Base-by-base conservation (phyloP, 2,888 invertebrate genomes). In the Spodoptera picta region DNA sequence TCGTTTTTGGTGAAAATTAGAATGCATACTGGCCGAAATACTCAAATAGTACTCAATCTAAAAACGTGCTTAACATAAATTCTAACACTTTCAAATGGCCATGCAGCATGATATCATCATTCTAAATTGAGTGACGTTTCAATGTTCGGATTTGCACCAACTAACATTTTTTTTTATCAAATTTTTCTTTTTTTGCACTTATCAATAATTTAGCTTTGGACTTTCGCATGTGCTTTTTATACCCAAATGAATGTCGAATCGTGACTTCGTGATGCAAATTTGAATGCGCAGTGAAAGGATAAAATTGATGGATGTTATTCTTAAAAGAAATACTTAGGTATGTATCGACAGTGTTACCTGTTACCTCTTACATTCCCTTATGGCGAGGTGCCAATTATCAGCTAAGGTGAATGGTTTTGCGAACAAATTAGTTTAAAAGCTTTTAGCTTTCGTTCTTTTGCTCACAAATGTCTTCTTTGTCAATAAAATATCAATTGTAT, bases 241-340 rank as follows among this genome's bases (percentile, higher is more conserved):
- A 36, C 6, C 14, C 7, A 56, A 31, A 49, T 12, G 14, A 9
- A 46, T n/a, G n/a, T 9, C 7, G 36, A 36, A 9, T 44, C 24
- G 45, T 49, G 43, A 46, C 6, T 43, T 19, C 3, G 48, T 59
- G 53, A 47, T 42, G 49, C 52, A 53, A 49, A 42, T 50, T 46
- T 44, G 57, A 52, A 60, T 60, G 55, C 59, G 63, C 45, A 60
- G 72, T 66, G 56, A 74, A 76, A 71, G 55, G 58, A 57, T 58
- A 64, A 64, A 42, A 56, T 60, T 58, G 27, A 49, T 49, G 45
- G 61, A 65, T 70, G 27, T 50, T 55, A 49, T 60, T 57, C 60
- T 65, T 44, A 49, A 47, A 55, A 49, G 0, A 63, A 61, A 2
- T 36, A 56, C 65, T 61, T 75, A 61, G 49, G 46, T 64, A 24